phyloP scores from a whole-genome alignment of 2,888 invertebrate genomes.

The Lycaena phlaeas region DNA sequence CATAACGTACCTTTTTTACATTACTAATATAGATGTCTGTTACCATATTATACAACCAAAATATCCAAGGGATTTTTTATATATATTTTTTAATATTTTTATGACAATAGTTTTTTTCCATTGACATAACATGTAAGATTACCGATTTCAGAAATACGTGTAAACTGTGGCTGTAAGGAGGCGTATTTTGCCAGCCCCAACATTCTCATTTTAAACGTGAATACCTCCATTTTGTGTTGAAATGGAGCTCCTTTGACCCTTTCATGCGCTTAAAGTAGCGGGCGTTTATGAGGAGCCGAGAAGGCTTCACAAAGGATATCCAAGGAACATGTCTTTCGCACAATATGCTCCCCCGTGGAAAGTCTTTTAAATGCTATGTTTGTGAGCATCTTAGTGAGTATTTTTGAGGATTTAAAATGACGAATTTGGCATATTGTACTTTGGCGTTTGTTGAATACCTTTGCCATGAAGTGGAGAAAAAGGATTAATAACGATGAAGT shows the following conservation, averaged over 20 bases:
- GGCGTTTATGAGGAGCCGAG: slow-evolving; percentile 15
- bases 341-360: neutral
- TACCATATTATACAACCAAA: too few relatives aligned
- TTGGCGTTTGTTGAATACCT: too few relatives aligned
- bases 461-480: too few relatives aligned
- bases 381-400: neutral
- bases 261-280: slow-evolving; percentile 35
- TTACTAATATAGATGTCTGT: too few relatives aligned
- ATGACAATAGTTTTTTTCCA: too few relatives aligned
- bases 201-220: slow-evolving; percentile 55
- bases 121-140: too few relatives aligned
- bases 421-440: too few relatives aligned
- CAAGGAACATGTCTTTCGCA: neutral
- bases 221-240: slow-evolving; percentile 50
- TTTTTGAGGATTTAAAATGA: too few relatives aligned
- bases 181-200: slow-evolving; percentile 7
- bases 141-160: slow-evolving; percentile 1
- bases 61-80: too few relatives aligned
- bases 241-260: slow-evolving; percentile 54
- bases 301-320: slow-evolving; percentile 6
- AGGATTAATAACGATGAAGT: too few relatives aligned
- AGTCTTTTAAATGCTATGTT: neutral
- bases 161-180: neutral
- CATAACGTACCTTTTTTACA: too few relatives aligned
- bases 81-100: too few relatives aligned